phyloP scores from a whole-genome alignment of 2,888 invertebrate species.

The Calameuta filiformis region DNA sequence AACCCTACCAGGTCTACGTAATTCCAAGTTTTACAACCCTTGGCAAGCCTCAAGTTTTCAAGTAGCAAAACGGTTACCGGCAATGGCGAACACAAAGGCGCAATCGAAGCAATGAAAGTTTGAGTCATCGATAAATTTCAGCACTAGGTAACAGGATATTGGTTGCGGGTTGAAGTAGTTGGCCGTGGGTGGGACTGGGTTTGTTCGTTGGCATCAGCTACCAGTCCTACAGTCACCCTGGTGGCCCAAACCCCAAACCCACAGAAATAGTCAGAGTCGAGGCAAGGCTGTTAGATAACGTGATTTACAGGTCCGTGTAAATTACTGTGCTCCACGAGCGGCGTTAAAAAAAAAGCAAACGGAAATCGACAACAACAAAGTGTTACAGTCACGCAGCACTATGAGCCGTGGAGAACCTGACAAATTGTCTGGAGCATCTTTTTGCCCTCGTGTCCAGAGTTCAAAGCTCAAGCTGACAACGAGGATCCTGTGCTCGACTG shows the following conservation, averaged over 20 bases:
- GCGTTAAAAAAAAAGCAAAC: conserved; percentile 52
- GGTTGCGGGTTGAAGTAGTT: conserved; percentile 51
- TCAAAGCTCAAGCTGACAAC: not conserved
- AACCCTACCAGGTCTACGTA: not conserved
- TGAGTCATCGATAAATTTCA: conserved; percentile 47
- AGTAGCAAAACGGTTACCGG: not conserved
- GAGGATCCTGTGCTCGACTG: not conserved
- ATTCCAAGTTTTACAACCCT: not conserved
- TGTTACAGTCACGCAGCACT: conserved; percentile 35
- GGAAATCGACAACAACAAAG: conserved; percentile 59
- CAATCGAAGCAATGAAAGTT: conserved; percentile 10
- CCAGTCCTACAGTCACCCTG: not conserved
- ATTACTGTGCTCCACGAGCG: conserved; percentile 54
- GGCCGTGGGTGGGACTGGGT: conserved; percentile 26
- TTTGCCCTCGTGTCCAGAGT: not conserved
- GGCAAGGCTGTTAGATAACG: conserved; percentile 53
- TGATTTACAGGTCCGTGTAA: conserved; percentile 58
- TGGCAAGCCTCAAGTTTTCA: not conserved
- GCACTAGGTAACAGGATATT: conserved; percentile 48
- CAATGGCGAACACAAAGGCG: not conserved
- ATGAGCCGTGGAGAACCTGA: not conserved
- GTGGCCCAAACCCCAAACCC: not conserved
- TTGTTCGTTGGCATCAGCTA: conserved; percentile 26
- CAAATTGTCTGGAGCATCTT: conserved; percentile 13
- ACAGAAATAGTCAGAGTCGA: conserved; percentile 2